Evolutionary conservation across 2,797 vertebrate species (phyloP), one percentile per base, ranked within the genome.

Genomic region (Scleropages formosus): DNA sequence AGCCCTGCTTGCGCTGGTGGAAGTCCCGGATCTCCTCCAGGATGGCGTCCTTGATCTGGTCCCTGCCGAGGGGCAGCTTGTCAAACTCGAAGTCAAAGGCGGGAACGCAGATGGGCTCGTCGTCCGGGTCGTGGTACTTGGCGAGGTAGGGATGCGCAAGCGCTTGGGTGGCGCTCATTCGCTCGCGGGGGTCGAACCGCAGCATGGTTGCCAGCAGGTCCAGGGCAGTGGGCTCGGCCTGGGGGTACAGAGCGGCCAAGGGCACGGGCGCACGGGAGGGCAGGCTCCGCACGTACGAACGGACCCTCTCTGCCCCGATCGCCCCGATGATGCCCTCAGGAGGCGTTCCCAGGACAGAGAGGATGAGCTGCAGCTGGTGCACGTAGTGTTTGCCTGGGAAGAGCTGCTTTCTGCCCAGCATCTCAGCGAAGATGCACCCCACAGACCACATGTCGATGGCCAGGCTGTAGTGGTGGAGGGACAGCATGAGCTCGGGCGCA

Each of bases 61-160:
- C 96, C 56, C 82, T 89, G 80, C 84, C 90, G 86, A 92, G 88
- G 0, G 84, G 85, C 51, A 92, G 90, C 8, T 92, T 94, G 77
- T 98, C 95, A 62, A 98, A 98, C 78, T 93, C 94, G 84, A 96
- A 96, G 87, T 98, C 94, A 65, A 98, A 97, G 18, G 97, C 95
- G 0, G 97, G 97, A 12, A 96, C 94, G 0, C 97, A 98, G 46
- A 95, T 90, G 0, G 96, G 96, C 83, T 98, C 97, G 0, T 98
- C 97, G 0, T 96, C 95, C 0, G 90, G 88, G 79, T 98, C 96
- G 0, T 97, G 97, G 78, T 98, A 98, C 78, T 98, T 98, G 13
- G 89, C 83, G 68, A 98, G 72, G 74, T 98, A 98, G 0, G 93
- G 92, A 80, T 98, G 94, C 0, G 92, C 87, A 60, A 98, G 89